A percentile compares a stretch with the other conserved stretches of the same genome.
These are phyloP conservation scores for Zeuzera pyrina DNA, from an alignment of 2,888 invertebrate genomes.

Conservation along the genomic window DNA sequence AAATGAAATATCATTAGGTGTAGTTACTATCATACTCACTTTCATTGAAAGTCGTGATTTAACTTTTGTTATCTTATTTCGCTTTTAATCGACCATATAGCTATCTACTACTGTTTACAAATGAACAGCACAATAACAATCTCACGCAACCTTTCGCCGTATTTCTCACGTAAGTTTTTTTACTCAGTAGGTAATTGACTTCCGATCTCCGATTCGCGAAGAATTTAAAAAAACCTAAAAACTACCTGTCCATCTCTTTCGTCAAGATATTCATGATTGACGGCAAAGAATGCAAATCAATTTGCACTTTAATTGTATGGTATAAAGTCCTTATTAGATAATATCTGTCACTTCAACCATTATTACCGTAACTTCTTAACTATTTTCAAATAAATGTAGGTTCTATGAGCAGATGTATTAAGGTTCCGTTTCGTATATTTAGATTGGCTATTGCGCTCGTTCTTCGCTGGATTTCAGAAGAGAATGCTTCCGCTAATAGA, in stretches of 20 bases:
- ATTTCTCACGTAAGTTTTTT: constrained; percentile 18
- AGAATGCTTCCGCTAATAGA: constrained; percentile 56
- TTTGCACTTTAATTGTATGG: constrained; percentile 8
- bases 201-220: constrained; percentile 47
- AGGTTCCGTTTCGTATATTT: constrained; percentile 17
- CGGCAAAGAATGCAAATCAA: constrained; percentile 8
- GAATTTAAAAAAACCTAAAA: constrained; percentile 21
- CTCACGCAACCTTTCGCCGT: constrained; percentile 25
- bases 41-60: too few relatives aligned
- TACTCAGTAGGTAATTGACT: constrained; percentile 43
- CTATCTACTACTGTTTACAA: constrained; percentile 10
- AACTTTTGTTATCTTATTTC: too few relatives aligned
- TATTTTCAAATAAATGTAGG: neutral
- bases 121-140: constrained; percentile 20
- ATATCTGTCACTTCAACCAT: too few relatives aligned
- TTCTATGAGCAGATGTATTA: constrained; percentile 4
- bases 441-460: neutral
- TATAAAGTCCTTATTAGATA: neutral
- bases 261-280: constrained; percentile 35
- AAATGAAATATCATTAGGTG: too few relatives aligned
- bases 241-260: constrained; percentile 36
- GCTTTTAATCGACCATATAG: constrained; percentile 1
- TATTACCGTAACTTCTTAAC: neutral
- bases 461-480: neutral
- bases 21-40: too few relatives aligned